These are phyloP conservation scores for Clytia hemisphaerica DNA, from an alignment of 30 jellyfish, hydroid and myxozoan genomes.

Conservation along the genomic window DNA sequence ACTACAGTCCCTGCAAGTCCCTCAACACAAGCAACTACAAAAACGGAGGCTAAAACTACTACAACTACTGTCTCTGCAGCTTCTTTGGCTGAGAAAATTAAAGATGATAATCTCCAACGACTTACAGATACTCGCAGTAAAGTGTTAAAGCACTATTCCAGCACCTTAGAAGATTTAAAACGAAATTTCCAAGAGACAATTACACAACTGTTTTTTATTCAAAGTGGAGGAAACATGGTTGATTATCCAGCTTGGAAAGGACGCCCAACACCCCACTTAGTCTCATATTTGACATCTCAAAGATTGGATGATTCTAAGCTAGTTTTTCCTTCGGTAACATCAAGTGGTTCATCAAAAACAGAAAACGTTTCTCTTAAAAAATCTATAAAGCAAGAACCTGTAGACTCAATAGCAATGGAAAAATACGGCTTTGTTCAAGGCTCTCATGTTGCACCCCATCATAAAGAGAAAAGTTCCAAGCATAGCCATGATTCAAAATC, in stretches of 20 bases:
- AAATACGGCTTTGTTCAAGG: too few relatives aligned
- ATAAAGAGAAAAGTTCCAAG: slow-evolving; percentile 10
- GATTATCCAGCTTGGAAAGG: slow-evolving; percentile 93
- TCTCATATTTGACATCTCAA: slow-evolving; percentile 69
- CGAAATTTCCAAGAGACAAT: slow-evolving; percentile 65
- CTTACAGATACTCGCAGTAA: slow-evolving; percentile 48
- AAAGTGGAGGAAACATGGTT: slow-evolving; percentile 97
- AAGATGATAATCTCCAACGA: slow-evolving; percentile 50
- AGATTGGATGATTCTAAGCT: slow-evolving; percentile 70
- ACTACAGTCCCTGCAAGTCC: too few relatives aligned
- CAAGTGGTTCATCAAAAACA: too few relatives aligned
- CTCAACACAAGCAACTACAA: neutral
- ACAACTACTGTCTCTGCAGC: neutral
- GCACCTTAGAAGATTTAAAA: slow-evolving; percentile 63
- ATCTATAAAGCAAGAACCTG: too few relatives aligned
- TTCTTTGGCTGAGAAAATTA: too few relatives aligned
- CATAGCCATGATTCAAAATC: slow-evolving; percentile 31
- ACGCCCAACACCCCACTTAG: slow-evolving; percentile 78
- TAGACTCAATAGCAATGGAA: too few relatives aligned
- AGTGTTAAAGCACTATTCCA: slow-evolving; percentile 49
- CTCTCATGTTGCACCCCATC: too few relatives aligned
- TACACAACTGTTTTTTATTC: slow-evolving; percentile 85
- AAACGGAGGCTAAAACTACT: neutral
- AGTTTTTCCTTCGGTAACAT: too few relatives aligned
- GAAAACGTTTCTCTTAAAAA: too few relatives aligned